A percentile compares a stretch with the other conserved stretches of the same genome.
Evolutionary conservation across 2,888 invertebrate species (phyloP).

Genomic region (Criorhina ranunculi): DNA sequence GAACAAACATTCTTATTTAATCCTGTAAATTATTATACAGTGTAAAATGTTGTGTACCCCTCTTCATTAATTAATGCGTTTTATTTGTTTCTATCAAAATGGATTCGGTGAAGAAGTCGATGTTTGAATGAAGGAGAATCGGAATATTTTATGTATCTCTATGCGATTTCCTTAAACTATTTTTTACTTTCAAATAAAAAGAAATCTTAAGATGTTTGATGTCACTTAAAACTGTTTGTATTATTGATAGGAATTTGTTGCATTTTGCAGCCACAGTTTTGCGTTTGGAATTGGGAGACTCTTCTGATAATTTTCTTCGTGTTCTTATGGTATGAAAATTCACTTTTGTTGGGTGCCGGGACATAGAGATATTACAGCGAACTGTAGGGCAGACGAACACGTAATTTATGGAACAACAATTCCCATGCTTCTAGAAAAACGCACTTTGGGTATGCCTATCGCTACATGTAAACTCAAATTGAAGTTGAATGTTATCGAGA

Average conservation of each 20-base stretch:
- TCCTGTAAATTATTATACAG: conserved; percentile 41
- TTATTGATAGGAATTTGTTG: not conserved
- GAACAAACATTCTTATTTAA: conserved; percentile 20
- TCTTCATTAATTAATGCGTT: conserved; percentile 21
- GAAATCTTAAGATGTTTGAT: conserved; percentile 64
- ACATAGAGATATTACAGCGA: no score
- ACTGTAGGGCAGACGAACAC: no score
- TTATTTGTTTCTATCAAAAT: conserved; percentile 1
- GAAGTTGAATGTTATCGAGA: no score
- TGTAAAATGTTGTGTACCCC: conserved; percentile 36
- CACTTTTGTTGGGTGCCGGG: no score
- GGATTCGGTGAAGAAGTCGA: conserved; percentile 3
- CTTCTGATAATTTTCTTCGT: no score
- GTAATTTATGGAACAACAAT: no score
- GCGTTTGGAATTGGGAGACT: no score
- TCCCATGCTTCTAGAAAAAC: no score
- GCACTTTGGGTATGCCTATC: no score
- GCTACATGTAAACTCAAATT: no score
- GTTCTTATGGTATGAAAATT: no score
- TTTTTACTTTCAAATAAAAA: conserved; percentile 72
- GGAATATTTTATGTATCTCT: conserved; percentile 23
- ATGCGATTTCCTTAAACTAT: conserved; percentile 41
- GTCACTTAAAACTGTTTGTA: conserved; percentile 33
- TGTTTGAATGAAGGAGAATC: not conserved
- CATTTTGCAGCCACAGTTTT: not conserved